Evolutionary conservation across 1,140 invertebrate genomes (phyloP), one percentile per base, ranked within the genome.

Genomic region (Papilio xuthus): DNA sequence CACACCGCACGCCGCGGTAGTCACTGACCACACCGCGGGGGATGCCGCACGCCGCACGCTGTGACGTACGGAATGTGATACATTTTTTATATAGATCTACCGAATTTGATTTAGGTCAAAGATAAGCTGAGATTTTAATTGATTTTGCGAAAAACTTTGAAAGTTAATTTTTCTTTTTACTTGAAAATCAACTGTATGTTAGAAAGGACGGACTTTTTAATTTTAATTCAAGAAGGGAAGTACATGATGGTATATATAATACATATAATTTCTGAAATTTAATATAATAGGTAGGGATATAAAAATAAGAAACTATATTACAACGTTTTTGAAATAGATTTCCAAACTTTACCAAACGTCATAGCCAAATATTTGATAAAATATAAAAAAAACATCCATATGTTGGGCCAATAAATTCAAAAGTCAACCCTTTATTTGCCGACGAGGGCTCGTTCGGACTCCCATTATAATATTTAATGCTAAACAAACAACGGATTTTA

Each of bases 381-480:
- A 83, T 37, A 83, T 53, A 80, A 84, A 90, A 84, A 83, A 86
- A 85, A 82, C 78, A 44, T 53, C 88, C 90, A 89, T 89, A 92
- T 92, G 91, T 88, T 87, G 82, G 81, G 73, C 81, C 84, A 89
- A 90, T 87, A 89, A n/a, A n/a, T 85, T 87, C 75, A 80, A 70
- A 79, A 83, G 82, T 86, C 86, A 92, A 92, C 91, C 91, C 91
- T 92, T 92, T 90, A 92, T 92, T 91, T 90, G 84, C 85, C 82
- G 82, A 80, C 82, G 81, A 83, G 80, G 83, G 84, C 81, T 86
- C 88, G 85, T 89, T 90, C 88, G 85, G 86, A 80, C 85, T 84
- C 86, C 89, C 76, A 92, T 92, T 92, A 92, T 92, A 89, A 92
- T 89, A 92, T 90, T 90, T 90, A 92, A 92, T 90, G 90, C 86